These are phyloP conservation scores for Epinotia brunnichana DNA, from an alignment of 2,888 invertebrate genomes.

Conservation along the genomic window DNA sequence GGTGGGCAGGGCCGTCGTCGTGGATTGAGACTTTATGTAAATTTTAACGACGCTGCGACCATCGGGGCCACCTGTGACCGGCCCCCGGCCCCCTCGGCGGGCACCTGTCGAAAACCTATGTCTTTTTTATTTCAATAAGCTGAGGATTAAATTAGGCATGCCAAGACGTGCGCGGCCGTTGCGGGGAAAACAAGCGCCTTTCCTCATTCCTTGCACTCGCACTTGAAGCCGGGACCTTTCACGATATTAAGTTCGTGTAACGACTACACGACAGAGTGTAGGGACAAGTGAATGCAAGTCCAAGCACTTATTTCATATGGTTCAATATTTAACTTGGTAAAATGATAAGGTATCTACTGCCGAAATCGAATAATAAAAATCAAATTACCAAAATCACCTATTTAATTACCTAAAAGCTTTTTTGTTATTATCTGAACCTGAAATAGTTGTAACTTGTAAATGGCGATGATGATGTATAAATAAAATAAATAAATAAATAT, in stretches of 20 bases:
- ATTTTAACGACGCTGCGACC: conserved; percentile 84
- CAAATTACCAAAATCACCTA: too few relatives aligned
- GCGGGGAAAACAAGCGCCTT: conserved; percentile 56
- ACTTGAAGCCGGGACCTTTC: conserved; percentile 50
- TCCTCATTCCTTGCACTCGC: conserved; percentile 58
- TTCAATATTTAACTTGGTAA: not conserved
- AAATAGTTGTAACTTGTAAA: not conserved
- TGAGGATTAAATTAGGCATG: conserved; percentile 82
- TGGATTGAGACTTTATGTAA: conserved; percentile 85
- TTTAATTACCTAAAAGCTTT: not conserved
- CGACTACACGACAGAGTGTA: conserved; percentile 17
- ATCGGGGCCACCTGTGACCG: conserved; percentile 82
- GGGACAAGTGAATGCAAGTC: not conserved
- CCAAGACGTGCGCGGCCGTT: conserved; percentile 63
- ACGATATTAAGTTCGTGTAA: conserved; percentile 36
- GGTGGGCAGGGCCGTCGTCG: conserved; percentile 79
- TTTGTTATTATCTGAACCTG: not conserved
- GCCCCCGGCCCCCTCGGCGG: conserved; percentile 66
- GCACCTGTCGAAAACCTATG: conserved; percentile 84
- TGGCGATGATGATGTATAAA: not conserved
- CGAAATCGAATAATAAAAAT: not conserved
- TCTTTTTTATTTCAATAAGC: conserved; percentile 84
- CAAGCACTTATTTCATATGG: not conserved
- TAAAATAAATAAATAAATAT: too few relatives aligned
- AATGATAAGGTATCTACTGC: not conserved